Base-by-base conservation (phyloP, 2,888 invertebrate species). In the Drosophila neonasuta region DNA sequence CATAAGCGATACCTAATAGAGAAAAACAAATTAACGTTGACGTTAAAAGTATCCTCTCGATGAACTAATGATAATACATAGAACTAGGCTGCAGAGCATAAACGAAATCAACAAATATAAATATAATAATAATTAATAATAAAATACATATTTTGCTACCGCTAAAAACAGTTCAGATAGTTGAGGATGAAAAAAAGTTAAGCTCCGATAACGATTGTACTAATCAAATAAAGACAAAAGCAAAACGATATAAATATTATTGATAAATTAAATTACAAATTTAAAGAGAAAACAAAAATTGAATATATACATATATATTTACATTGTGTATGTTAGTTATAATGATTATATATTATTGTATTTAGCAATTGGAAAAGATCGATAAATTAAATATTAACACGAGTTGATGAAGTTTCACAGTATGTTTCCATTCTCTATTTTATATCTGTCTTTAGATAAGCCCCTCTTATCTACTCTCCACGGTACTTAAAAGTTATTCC, bases 381-480 rank as follows among this genome's bases (percentile, higher is more conserved):
- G 48, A 77, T 71, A 69, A 77, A 86, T 86, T 83, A 83, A 74
- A 83, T 66, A 68, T 51, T 62, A 71, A 71, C 74, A 69, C 68
- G 74, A 74, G 68, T 71, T 85, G 60, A 60, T 42, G 20, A 41
- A 50, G 50, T 44, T 58, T 41, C 29, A 44, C 32, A 5, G n/a
- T 17, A 11, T 24, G 13, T 36, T 36, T 34, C 15, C 34, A 36
- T 60, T n/a, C 10, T 9, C 34, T 39, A n/a, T 11, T 48, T 9
- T 30, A 30, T 49, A 17, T 30, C 7, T 5, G 32, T 9, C 30
- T 9, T 10, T n/a, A 32, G 57, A 58, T 58, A 58, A 57, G 30
- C 11, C 46, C 15, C 17, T 32, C 32, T 56, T 56, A 46, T 57
- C 48, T 48, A 0, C 49, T 7, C 13, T 42, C n/a, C n/a, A 9